Percentiles rank a stretch among this genome's conserved stretches.
phyloP scores from a whole-genome alignment of 2,888 invertebrate genomes.

The Volucella zonaria region DNA sequence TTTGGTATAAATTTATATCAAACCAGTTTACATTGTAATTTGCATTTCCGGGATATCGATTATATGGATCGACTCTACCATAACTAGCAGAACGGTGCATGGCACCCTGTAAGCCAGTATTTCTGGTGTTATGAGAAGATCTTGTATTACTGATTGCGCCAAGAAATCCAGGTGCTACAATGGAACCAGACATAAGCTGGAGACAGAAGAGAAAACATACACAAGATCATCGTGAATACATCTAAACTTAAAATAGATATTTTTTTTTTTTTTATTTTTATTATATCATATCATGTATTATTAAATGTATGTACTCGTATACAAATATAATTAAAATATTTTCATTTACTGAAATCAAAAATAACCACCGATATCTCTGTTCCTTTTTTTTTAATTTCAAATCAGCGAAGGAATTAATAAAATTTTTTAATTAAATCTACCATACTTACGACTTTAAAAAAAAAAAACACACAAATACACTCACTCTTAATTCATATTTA shows the following conservation, averaged over 20 bases:
- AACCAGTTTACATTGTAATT: constrained; percentile 74
- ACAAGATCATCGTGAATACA: constrained; percentile 67
- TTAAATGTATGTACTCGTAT: constrained; percentile 73
- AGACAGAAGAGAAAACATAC: constrained; percentile 74
- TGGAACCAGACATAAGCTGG: constrained; percentile 81
- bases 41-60: constrained; percentile 73
- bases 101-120: constrained; percentile 75
- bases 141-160: constrained; percentile 80
- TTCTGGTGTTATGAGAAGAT: constrained; percentile 78
- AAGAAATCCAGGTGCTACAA: constrained; percentile 81
- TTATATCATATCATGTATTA: constrained; percentile 59
- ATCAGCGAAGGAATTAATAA: neutral
- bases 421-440: neutral
- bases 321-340: neutral
- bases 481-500: too few species aligned
- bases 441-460: constrained; percentile 23
- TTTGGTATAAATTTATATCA: constrained; percentile 61
- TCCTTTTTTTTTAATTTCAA: neutral
- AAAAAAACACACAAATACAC: neutral
- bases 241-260: constrained; percentile 7
- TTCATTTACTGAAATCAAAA: too few species aligned
- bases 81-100: constrained; percentile 69
- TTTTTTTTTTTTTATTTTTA: constrained; percentile 19
- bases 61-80: constrained; percentile 66
- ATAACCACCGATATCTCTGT: too few species aligned